phyloP scores from a whole-genome alignment of 1,140 invertebrate species.

The Drosophila punjabiensis region DNA sequence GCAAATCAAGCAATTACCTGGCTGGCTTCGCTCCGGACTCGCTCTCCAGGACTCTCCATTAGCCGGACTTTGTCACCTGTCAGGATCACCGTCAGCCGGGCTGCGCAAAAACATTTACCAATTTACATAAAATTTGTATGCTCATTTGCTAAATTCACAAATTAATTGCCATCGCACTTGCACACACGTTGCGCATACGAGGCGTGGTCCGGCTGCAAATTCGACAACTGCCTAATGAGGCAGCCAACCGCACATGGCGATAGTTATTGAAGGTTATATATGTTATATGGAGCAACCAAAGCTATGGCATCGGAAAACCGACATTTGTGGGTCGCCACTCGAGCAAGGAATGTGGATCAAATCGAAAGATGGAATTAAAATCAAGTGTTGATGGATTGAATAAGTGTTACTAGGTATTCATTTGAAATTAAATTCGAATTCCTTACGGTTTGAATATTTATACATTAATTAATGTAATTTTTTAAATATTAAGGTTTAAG shows the following conservation, averaged over 20 bases:
- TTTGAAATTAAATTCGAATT: neutral
- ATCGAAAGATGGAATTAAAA: neutral
- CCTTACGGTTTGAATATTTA: neutral
- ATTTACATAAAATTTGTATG: constrained; percentile 77
- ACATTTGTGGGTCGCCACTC: constrained; percentile 11
- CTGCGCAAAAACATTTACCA: constrained; percentile 58
- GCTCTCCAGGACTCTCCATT: constrained; percentile 14
- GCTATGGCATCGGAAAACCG: constrained; percentile 6
- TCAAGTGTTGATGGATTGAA: neutral
- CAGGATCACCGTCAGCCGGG: constrained; percentile 23
- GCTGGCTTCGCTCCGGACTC: constrained; percentile 29
- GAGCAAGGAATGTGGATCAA: constrained; percentile 6
- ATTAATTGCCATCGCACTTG: constrained; percentile 65
- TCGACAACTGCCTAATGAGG: constrained; percentile 58
- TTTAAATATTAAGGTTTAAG: too few species aligned
- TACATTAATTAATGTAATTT: too few species aligned
- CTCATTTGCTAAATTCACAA: constrained; percentile 79
- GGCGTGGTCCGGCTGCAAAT: constrained; percentile 33
- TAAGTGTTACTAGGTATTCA: neutral
- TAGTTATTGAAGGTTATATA: constrained; percentile 56
- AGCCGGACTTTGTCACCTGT: constrained; percentile 74
- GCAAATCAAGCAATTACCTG: constrained; percentile 79
- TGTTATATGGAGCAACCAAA: constrained; percentile 4
- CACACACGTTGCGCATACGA: constrained; percentile 40
- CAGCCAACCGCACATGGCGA: constrained; percentile 48